A percentile compares a stretch with the other conserved stretches of the same genome.
phyloP scores from a whole-genome alignment of 1,140 invertebrate species.

The Brachionus koreanus region DNA sequence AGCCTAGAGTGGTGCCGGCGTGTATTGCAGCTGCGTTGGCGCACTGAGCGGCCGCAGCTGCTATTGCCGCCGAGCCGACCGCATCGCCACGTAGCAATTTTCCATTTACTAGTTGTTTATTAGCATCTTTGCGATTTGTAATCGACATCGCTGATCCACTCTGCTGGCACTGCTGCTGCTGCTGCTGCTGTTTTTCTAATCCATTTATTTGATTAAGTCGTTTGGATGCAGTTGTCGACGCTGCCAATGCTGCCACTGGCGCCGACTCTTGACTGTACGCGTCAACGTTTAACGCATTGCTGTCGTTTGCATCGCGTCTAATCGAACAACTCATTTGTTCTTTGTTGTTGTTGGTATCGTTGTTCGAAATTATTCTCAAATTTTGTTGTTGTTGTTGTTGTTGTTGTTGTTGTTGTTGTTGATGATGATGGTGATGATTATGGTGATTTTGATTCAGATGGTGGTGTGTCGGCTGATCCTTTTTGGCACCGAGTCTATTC shows the following conservation, averaged over 20 bases:
- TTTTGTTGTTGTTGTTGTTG: too few species aligned
- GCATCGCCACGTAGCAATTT: neutral
- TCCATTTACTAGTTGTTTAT: neutral
- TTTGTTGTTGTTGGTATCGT: neutral
- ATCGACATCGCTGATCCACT: too few species aligned
- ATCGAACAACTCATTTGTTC: neutral
- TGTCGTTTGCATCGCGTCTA: neutral
- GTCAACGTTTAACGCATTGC: neutral
- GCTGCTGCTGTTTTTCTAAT: neutral
- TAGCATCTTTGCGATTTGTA: neutral
- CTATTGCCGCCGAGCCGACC: neutral
- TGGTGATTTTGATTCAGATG: too few species aligned
- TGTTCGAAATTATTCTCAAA: neutral
- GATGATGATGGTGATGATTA: too few species aligned
- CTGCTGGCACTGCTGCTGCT: too few species aligned
- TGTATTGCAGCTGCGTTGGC: constrained; percentile 1
- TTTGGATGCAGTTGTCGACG: neutral
- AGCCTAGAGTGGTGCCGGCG: neutral
- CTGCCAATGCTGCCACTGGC: too few species aligned
- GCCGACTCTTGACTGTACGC: neutral
- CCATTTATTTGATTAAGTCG: neutral
- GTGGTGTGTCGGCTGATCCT: neutral
- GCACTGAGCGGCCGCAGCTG: constrained; percentile 3
- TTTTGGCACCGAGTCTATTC: neutral
- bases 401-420: too few species aligned